Evolutionary conservation across 2,797 vertebrate species (phyloP), one percentile per base, ranked within the genome.

Genomic region (Podarcis lilfordi): DNA sequence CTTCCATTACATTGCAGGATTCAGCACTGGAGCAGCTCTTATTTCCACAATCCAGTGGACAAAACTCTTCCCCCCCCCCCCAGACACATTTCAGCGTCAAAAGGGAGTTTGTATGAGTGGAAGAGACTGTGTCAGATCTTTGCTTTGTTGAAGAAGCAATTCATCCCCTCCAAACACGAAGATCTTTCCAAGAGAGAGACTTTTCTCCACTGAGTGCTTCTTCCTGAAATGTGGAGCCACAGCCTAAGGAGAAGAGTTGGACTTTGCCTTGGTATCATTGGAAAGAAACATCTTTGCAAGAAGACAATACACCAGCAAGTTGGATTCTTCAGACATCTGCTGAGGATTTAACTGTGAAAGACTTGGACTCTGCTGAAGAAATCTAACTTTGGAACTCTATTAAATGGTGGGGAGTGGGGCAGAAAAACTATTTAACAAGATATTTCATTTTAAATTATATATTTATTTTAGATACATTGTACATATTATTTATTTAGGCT

Each of bases 381-480:
- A 95, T 71, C 11, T 84, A 93, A 86, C 94, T 95, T 96, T 64
- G 92, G 94, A 95, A 96, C 95, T 96, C 96, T 89, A 94, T 93
- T 92, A 92, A 91, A 94, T 2, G n/a, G 80, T 43, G 82, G 91
- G 83, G 83, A 81, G 91, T 93, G 94, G 50, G 50, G 50, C 50
- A 55, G 50, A 95, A 95, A 93, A 95, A 93, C 94, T 97, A 96
- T 95, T 96, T 96, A 96, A 97, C 96, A 96, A 87, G 91, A 95
- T 92, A 94, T 96, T 97, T 96, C 95, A 94, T 97, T 93, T 97
- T 97, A 97, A 97, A 96, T 97, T 97, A 97, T 97, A 95, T 97
- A 97, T 97, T 97, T 97, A 97, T 97, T 97, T 97, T 97, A 96
- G 92, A 94, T 93, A 97, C 96, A 95, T 94, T 97, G 97, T 97